A percentile compares a stretch with the other conserved stretches of the same genome.
phyloP scores from a whole-genome alignment of 2,797 vertebrate genomes.

The Danio choprae region DNA sequence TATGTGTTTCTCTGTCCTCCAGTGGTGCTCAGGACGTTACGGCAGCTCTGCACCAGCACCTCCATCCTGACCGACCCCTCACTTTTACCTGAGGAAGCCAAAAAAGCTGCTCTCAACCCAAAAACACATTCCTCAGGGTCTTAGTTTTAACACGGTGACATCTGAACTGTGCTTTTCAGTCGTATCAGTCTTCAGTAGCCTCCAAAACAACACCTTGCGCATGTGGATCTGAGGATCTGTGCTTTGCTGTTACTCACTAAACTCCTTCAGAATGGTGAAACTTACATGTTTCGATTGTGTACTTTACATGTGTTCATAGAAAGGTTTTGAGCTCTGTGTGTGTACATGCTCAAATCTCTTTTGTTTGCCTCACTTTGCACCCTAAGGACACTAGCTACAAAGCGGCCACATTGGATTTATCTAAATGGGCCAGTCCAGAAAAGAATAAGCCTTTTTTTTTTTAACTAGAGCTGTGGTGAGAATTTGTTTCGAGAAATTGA shows the following conservation, averaged over 20 bases:
- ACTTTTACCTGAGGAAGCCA: conserved; percentile 86
- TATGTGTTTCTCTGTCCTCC: conserved; percentile 24
- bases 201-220: neutral
- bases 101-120: conserved; percentile 75
- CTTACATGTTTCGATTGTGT: neutral
- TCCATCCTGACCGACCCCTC: conserved; percentile 89
- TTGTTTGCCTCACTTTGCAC: neutral
- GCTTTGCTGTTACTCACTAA: neutral
- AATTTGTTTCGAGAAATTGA: too few relatives aligned
- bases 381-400: neutral
- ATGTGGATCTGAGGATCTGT: neutral
- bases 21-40: conserved; percentile 89
- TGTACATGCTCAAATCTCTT: neutral
- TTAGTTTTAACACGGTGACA: conserved; percentile 65
- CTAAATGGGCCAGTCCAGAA: neutral
- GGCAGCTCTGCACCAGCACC: conserved; percentile 90
- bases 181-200: conserved; percentile 27
- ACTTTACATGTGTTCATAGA: neutral
- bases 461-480: neutral
- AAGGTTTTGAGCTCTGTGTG: neutral
- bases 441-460: conserved; percentile 11
- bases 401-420: neutral
- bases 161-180: neutral
- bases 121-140: conserved; percentile 71
- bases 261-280: neutral